phyloP scores from a whole-genome alignment of 2,113 vertebrate species.

The Ahaetulla prasina region DNA sequence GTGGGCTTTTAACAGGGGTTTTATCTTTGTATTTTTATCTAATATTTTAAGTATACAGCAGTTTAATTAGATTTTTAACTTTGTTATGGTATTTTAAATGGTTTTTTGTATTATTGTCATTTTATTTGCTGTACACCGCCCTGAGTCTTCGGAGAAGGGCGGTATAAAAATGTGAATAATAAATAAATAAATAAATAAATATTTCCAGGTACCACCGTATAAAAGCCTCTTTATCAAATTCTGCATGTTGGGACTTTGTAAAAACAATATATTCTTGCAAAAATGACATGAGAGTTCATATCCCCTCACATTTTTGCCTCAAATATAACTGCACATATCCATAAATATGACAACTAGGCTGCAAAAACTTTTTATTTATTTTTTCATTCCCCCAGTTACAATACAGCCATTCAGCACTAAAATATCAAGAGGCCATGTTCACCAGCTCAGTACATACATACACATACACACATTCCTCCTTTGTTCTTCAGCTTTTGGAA shows the following conservation, averaged over 20 bases:
- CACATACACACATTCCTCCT: slow-evolving; percentile 24
- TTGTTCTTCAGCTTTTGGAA: slow-evolving; percentile 17
- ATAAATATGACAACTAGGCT: slow-evolving; percentile 22
- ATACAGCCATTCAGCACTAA: slow-evolving; percentile 38
- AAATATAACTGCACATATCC: slow-evolving; percentile 13
- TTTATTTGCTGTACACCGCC: no score
- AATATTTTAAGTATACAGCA: no score
- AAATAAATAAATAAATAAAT: no score
- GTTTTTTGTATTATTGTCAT: no score
- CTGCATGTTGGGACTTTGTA: not conserved
- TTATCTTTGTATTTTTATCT: no score
- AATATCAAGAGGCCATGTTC: slow-evolving; percentile 6
- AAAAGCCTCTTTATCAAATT: not conserved
- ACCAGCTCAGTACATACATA: not conserved
- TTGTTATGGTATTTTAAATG: no score
- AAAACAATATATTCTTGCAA: not conserved
- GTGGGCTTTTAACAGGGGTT: no score
- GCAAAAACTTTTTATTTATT: not conserved
- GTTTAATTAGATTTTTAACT: no score
- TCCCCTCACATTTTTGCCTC: not conserved
- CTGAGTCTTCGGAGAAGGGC: no score
- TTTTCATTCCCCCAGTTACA: not conserved
- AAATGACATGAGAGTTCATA: slow-evolving; percentile 15
- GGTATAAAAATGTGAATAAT: no score
- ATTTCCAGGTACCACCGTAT: not conserved